These are phyloP conservation scores for Dinomys branickii DNA, from an alignment of 2,113 vertebrate genomes.

Conservation along the genomic window DNA sequence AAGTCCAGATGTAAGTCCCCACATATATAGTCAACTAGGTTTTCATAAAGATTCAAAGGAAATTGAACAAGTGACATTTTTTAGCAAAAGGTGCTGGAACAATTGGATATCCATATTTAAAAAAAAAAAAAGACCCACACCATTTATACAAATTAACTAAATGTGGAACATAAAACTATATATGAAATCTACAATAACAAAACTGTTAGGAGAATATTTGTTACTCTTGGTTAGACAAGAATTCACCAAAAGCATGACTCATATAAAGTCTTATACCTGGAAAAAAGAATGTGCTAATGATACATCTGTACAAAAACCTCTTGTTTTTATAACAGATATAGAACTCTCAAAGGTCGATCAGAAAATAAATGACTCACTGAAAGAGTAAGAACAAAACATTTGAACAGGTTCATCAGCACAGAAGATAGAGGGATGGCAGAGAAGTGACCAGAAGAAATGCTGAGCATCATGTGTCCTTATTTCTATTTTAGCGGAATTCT, in stretches of 20 bases:
- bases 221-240: neutral
- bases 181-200: neutral
- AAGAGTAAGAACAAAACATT: neutral
- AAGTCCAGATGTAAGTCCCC: neutral
- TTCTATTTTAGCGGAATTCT: neutral
- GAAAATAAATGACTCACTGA: neutral
- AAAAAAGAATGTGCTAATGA: neutral
- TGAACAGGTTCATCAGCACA: neutral
- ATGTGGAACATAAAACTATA: neutral
- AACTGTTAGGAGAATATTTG: neutral
- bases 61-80: neutral
- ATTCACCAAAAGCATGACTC: neutral
- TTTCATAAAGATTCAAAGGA: neutral
- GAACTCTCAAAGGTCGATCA: slow-evolving; percentile 21
- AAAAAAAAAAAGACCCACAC: neutral
- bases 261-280: neutral
- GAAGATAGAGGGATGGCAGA: neutral
- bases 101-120: neutral
- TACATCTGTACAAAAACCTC: neutral
- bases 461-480: neutral
- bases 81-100: neutral
- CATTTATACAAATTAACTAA: slow-evolving; percentile 15
- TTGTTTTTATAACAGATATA: neutral
- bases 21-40: neutral
- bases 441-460: neutral